Conservation (phyloP, 1,140 invertebrate species). For the Lycorma delicatula region DNA sequence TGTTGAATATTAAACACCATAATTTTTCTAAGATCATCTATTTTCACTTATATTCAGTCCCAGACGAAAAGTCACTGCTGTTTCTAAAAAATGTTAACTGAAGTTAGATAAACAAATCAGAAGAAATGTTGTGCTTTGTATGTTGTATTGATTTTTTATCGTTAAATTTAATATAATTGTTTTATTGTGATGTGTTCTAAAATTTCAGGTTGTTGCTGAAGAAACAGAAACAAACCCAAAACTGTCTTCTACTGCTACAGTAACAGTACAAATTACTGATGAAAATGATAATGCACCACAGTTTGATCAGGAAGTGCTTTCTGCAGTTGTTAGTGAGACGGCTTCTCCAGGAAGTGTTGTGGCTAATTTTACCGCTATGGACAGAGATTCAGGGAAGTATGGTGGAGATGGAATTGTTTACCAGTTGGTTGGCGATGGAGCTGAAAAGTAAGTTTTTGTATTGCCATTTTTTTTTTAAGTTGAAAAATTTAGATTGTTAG, state of each 20-base stretch:
- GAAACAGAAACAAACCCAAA: slow-evolving; percentile 65
- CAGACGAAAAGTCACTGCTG: too few species aligned
- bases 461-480: not conserved
- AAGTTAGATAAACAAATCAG: not conserved
- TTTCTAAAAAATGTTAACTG: too few species aligned
- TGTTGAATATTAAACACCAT: too few species aligned
- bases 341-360: slow-evolving; percentile 60
- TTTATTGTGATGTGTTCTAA: not conserved
- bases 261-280: slow-evolving; percentile 73
- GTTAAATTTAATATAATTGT: slow-evolving; percentile 23
- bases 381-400: slow-evolving; percentile 72
- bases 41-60: too few species aligned
- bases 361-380: slow-evolving; percentile 66
- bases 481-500: not conserved
- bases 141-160: not conserved
- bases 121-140: not conserved
- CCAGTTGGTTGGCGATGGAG: slow-evolving; percentile 71
- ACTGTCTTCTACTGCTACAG: slow-evolving; percentile 76
- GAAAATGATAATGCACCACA: slow-evolving; percentile 84
- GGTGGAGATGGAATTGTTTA: slow-evolving; percentile 77
- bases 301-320: slow-evolving; percentile 67
- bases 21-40: too few species aligned
- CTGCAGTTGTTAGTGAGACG: slow-evolving; percentile 60
- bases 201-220: slow-evolving; percentile 63
- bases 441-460: slow-evolving; percentile 47